A percentile compares a stretch with the other conserved stretches of the same genome.
Evolutionary conservation across 2,113 vertebrate genomes (phyloP).

Genomic region (Hylia prasina): DNA sequence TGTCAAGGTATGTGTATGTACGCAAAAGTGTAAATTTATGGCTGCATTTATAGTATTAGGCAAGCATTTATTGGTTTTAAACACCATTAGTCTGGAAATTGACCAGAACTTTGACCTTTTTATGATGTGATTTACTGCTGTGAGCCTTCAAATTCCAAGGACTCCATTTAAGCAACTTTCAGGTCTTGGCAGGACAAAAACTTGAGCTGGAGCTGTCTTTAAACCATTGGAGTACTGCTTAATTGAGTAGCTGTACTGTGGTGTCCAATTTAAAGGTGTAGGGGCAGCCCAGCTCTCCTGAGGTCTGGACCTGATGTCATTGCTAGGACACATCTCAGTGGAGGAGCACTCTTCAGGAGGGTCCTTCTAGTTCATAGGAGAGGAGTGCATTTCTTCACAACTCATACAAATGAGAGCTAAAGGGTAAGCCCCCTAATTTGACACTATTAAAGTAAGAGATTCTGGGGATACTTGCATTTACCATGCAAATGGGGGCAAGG

Average conservation of each 20-base stretch:
- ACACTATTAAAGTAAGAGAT: background rate
- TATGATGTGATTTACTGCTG: conserved; percentile 72
- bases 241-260: background rate
- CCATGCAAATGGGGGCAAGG: background rate
- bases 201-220: background rate
- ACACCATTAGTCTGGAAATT: conserved; percentile 75
- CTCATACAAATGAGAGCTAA: background rate
- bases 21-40: conserved; percentile 66
- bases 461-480: background rate
- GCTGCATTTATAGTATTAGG: conserved; percentile 68
- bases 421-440: background rate
- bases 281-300: background rate
- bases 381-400: background rate
- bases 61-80: conserved; percentile 75
- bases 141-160: conserved; percentile 67
- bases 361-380: background rate
- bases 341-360: background rate
- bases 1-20: background rate
- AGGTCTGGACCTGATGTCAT: background rate
- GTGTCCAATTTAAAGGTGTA: background rate
- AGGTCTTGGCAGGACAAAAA: conserved; percentile 46
- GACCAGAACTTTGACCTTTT: conserved; percentile 75
- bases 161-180: conserved; percentile 49
- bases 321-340: background rate
- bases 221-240: background rate